Conservation (phyloP, 2,797 vertebrate genomes). For the Spea hammondii region DNA sequence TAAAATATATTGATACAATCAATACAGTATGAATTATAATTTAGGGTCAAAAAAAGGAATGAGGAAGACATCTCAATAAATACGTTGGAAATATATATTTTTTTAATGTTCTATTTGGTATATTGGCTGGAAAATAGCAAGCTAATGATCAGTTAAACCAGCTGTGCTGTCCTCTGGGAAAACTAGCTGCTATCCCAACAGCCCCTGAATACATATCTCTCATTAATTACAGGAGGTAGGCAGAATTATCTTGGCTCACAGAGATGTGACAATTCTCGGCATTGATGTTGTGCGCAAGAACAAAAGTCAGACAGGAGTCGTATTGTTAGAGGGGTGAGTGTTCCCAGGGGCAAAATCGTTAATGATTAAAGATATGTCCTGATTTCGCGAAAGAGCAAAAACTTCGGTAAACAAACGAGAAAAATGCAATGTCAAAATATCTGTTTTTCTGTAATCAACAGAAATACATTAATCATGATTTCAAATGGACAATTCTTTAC, state of each 20-base stretch:
- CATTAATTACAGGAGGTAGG: conserved; percentile 45
- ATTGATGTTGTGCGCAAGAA: conserved; percentile 59
- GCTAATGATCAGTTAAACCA: neutral
- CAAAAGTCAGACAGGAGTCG: conserved; percentile 69
- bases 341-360: conserved; percentile 78
- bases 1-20: too few relatives aligned
- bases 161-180: conserved; percentile 39
- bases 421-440: conserved; percentile 59
- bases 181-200: neutral
- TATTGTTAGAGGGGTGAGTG: conserved; percentile 71
- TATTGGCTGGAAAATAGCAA: conserved; percentile 36
- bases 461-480: neutral
- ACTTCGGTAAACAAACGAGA: conserved; percentile 67
- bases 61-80: too few relatives aligned
- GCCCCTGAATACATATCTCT: conserved; percentile 8
- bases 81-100: too few relatives aligned
- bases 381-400: conserved; percentile 59
- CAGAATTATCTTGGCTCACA: conserved; percentile 43
- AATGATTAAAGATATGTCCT: conserved; percentile 77
- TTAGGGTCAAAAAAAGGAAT: too few relatives aligned
- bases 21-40: too few relatives aligned
- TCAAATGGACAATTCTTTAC: conserved; percentile 4
- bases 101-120: neutral
- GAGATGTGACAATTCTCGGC: conserved; percentile 55
- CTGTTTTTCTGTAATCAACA: conserved; percentile 22